Percentiles rank a stretch among this genome's conserved stretches.
Evolutionary conservation across 2,113 vertebrate genomes (phyloP).

Genomic region (Motacilla alba): DNA sequence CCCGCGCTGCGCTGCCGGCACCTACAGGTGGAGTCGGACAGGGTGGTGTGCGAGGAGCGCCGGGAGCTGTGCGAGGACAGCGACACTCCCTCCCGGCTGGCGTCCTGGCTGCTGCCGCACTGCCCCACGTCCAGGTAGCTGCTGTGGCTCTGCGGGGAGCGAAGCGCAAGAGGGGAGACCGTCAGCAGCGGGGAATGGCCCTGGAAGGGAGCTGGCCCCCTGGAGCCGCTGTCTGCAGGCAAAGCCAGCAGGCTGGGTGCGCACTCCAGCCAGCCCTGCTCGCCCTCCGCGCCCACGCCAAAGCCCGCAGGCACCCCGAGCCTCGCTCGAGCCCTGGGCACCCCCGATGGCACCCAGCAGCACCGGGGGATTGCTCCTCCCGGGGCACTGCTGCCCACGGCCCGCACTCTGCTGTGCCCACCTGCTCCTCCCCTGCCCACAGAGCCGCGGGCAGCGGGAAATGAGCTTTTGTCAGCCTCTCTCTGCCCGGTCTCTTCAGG

Average conservation of each 20-base stretch:
- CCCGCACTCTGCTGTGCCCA: rapidly evolving
- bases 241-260: background rate
- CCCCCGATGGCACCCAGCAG: background rate
- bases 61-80: constrained; percentile 79
- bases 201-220: too few relatives aligned
- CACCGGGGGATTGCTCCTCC: rapidly evolving
- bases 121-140: constrained; percentile 73
- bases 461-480: background rate
- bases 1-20: background rate
- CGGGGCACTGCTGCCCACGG: rapidly evolving
- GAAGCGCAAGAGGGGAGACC: rapidly evolving
- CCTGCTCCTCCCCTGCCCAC: background rate
- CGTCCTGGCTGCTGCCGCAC: constrained; percentile 52
- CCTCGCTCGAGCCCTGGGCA: background rate
- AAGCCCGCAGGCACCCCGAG: background rate
- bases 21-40: constrained; percentile 82
- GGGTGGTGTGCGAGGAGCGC: constrained; percentile 74
- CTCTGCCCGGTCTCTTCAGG: background rate
- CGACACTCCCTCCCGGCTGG: constrained; percentile 71
- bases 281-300: rapidly evolving
- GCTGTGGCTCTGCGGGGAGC: constrained; percentile 70
- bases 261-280: too few relatives aligned
- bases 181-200: rapidly evolving
- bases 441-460: background rate
- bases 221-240: rapidly evolving